phyloP scores from a whole-genome alignment of 2,113 vertebrate species.

The Loxodonta africana region DNA sequence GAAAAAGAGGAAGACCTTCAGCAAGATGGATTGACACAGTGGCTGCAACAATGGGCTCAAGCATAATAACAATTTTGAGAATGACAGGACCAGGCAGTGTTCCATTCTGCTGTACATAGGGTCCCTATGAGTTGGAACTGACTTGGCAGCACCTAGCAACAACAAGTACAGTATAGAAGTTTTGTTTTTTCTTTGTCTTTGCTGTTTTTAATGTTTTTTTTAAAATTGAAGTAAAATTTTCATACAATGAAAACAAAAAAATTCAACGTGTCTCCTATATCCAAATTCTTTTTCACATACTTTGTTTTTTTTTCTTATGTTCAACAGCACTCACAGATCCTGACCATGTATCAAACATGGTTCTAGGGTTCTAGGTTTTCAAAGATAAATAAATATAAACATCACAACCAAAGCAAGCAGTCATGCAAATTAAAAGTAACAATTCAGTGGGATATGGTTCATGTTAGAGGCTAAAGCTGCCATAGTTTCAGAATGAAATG shows the following conservation, averaged over 20 bases:
- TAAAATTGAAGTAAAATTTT: no score
- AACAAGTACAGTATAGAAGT: no score
- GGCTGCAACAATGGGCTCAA: no score
- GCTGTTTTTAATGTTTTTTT: no score
- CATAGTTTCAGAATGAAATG: not conserved
- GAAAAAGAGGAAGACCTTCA: no score
- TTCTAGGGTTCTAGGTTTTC: not conserved
- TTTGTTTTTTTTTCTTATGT: not conserved
- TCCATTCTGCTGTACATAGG: no score
- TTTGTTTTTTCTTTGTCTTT: no score
- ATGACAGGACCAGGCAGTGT: no score
- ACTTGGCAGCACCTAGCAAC: no score
- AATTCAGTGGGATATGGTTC: not conserved
- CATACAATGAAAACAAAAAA: not conserved
- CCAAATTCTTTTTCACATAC: not conserved
- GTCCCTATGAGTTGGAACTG: no score
- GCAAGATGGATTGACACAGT: no score
- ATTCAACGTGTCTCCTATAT: not conserved
- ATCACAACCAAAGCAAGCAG: not conserved
- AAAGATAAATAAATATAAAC: not conserved
- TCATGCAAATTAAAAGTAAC: not conserved
- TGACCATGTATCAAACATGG: not conserved
- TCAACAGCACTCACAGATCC: not conserved
- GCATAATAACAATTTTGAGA: no score
- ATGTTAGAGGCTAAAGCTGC: not conserved